phyloP scores from a whole-genome alignment of 2,888 invertebrate genomes.

The Drosophila rubida region DNA sequence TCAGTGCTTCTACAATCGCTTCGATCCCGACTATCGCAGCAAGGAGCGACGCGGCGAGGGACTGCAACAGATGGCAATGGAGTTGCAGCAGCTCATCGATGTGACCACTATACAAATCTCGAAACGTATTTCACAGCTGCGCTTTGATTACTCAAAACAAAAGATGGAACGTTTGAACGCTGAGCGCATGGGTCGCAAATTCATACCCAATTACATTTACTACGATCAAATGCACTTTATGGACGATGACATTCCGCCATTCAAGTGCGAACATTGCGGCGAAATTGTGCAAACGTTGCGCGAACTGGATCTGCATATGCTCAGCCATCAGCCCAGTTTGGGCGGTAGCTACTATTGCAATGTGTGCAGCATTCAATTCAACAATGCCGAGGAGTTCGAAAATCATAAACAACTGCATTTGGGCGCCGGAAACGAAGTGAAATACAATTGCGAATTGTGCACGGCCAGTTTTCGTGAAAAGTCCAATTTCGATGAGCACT shows the following conservation, averaged over 20 bases:
- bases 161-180: constrained; percentile 79
- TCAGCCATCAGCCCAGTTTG: constrained; percentile 70
- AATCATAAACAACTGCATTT: constrained; percentile 77
- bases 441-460: constrained; percentile 79
- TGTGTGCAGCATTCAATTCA: constrained; percentile 74
- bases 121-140: constrained; percentile 81
- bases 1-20: constrained; percentile 82
- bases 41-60: constrained; percentile 82
- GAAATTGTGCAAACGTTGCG: constrained; percentile 78
- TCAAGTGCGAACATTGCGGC: constrained; percentile 79
- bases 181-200: constrained; percentile 72
- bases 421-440: constrained; percentile 70
- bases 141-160: constrained; percentile 82
- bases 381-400: constrained; percentile 72
- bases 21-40: constrained; percentile 81
- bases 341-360: constrained; percentile 74
- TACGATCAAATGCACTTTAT: constrained; percentile 81
- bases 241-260: constrained; percentile 81
- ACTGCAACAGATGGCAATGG: constrained; percentile 78
- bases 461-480: constrained; percentile 82
- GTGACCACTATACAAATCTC: constrained; percentile 82
- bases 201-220: constrained; percentile 77
- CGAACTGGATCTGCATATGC: constrained; percentile 76
- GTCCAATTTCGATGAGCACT: constrained; percentile 79
- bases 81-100: constrained; percentile 76